Evolutionary conservation across 2,888 invertebrate species (phyloP).

Genomic region (Seira musarum): DNA sequence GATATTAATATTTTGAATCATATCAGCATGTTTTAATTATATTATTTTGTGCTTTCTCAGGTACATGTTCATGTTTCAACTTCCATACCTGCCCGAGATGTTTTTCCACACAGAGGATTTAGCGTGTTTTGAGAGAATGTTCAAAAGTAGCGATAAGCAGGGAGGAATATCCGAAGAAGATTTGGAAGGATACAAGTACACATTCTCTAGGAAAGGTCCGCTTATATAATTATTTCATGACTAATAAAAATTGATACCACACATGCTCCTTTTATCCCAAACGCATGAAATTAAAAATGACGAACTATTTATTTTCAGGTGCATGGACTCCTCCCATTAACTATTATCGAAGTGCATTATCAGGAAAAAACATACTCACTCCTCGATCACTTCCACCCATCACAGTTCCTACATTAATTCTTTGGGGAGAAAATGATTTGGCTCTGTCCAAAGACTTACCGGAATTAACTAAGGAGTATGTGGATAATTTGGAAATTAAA

Average conservation of each 20-base stretch:
- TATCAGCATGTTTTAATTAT: background rate
- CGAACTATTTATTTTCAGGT: conserved; percentile 72
- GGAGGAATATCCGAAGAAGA: conserved; percentile 73
- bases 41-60: conserved; percentile 64
- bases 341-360: conserved; percentile 74
- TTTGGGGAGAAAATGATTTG: conserved; percentile 74
- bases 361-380: conserved; percentile 16
- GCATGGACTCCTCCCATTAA: conserved; percentile 76
- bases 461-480: conserved; percentile 72
- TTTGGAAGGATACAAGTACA: conserved; percentile 77
- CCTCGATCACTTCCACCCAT: conserved; percentile 47
- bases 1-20: background rate
- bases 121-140: conserved; percentile 72
- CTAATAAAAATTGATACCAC: no score
- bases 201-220: conserved; percentile 76
- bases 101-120: conserved; percentile 73
- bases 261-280: background rate
- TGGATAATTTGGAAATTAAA: conserved; percentile 73
- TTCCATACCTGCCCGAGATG: conserved; percentile 73
- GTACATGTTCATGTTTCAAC: conserved; percentile 73
- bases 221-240: no score
- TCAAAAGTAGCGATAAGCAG: conserved; percentile 68
- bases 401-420: conserved; percentile 72
- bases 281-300: background rate
- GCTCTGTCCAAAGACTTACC: conserved; percentile 63